A percentile compares a stretch with the other conserved stretches of the same genome.
phyloP scores from a whole-genome alignment of 2,888 invertebrate species.

The Latrodectus hesperus region DNA sequence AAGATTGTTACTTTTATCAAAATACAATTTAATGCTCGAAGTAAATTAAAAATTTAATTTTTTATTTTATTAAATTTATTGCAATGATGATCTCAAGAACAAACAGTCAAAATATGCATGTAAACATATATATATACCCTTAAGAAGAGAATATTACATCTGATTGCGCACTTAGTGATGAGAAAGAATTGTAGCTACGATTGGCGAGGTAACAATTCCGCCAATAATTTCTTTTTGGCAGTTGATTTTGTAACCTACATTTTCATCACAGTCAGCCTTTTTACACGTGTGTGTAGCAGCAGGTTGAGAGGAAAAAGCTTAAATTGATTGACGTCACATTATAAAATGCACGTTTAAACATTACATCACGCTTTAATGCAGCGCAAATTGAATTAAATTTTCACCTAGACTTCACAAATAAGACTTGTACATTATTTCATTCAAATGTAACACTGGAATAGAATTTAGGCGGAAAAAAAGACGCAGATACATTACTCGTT shows the following conservation, averaged over 20 bases:
- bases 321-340: background rate
- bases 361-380: background rate
- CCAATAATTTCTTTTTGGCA: background rate
- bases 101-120: no score
- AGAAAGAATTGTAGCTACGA: background rate
- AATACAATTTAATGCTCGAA: no score
- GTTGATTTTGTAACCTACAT: background rate
- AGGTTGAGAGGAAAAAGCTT: background rate
- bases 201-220: background rate
- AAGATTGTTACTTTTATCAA: no score
- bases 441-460: no score
- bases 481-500: no score
- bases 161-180: background rate
- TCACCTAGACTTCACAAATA: background rate
- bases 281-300: background rate
- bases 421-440: no score
- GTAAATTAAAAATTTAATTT: no score
- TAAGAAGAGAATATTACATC: background rate
- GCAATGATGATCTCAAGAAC: no score
- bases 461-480: no score
- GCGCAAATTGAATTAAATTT: background rate
- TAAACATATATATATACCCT: no score
- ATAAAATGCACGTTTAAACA: background rate
- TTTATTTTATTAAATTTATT: no score
- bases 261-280: background rate